Evolutionary conservation across 1,140 invertebrate species (phyloP).

Genomic region (Platyscapa corneri): DNA sequence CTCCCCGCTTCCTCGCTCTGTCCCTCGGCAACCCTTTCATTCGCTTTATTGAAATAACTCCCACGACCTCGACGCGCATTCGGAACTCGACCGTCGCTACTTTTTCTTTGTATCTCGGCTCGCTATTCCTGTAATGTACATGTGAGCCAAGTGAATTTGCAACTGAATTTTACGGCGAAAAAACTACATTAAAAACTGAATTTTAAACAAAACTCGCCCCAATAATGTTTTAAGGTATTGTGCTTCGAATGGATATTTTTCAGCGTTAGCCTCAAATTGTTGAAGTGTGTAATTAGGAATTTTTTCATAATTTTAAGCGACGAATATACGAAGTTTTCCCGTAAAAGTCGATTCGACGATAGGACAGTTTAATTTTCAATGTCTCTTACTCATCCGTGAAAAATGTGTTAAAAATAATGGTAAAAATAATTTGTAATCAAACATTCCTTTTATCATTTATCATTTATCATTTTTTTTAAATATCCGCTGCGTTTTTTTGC

Average conservation of each 20-base stretch:
- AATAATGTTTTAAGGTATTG: background rate
- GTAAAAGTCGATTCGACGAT: too few relatives aligned
- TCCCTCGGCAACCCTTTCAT: slow-evolving; percentile 57
- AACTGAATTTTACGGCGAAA: background rate
- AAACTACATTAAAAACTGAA: too few relatives aligned
- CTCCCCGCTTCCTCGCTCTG: slow-evolving; percentile 28
- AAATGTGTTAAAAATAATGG: too few relatives aligned
- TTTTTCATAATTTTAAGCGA: background rate
- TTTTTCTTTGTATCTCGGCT: background rate
- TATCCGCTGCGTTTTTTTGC: too few relatives aligned
- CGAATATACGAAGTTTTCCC: background rate
- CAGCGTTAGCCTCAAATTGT: background rate
- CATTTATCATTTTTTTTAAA: too few relatives aligned
- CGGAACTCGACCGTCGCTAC: slow-evolving; percentile 3
- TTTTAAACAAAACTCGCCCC: too few relatives aligned
- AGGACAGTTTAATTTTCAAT: too few relatives aligned
- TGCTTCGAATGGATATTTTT: background rate
- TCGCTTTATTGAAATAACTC: slow-evolving; percentile 66
- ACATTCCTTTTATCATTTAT: too few relatives aligned
- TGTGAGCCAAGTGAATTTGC: slow-evolving; percentile 16
- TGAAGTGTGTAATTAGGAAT: background rate
- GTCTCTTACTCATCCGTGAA: too few relatives aligned
- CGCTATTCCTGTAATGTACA: slow-evolving; percentile 3
- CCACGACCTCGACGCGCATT: background rate
- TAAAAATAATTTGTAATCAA: too few relatives aligned